Percentiles rank a stretch among this genome's conserved stretches.
phyloP scores from a whole-genome alignment of 1,140 invertebrate genomes.

The Bombus ignitus region DNA sequence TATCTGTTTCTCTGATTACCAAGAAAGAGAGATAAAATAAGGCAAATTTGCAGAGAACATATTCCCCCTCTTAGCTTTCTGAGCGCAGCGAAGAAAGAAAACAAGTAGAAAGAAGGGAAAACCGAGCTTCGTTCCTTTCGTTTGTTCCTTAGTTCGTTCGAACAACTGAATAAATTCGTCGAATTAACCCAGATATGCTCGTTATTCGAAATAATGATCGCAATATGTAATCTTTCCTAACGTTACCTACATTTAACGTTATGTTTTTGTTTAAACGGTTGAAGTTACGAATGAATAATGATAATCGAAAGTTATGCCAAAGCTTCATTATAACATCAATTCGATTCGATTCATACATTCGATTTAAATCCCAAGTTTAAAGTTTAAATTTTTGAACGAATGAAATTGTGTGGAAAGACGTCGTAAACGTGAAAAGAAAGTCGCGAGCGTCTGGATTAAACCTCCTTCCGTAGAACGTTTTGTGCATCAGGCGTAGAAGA shows the following conservation, averaged over 20 bases:
- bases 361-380: too few relatives aligned
- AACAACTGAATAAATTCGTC: not conserved
- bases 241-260: not conserved
- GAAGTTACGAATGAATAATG: not conserved
- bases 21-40: slow-evolving; percentile 29
- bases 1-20: slow-evolving; percentile 26
- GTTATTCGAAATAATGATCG: not conserved
- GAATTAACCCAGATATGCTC: not conserved
- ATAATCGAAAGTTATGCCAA: too few relatives aligned
- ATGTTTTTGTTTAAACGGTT: not conserved
- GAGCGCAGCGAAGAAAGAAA: not conserved
- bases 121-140: not conserved
- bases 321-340: too few relatives aligned
- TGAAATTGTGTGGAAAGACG: too few relatives aligned
- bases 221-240: not conserved
- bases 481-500: not conserved
- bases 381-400: too few relatives aligned
- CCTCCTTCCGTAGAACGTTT: not conserved
- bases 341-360: too few relatives aligned
- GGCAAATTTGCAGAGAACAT: slow-evolving; percentile 20
- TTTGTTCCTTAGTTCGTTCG: not conserved
- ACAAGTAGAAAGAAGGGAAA: not conserved
- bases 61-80: not conserved
- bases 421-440: not conserved
- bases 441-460: not conserved